A percentile compares a stretch with the other conserved stretches of the same genome.
phyloP scores from a whole-genome alignment of 64 coral and sea anemone species.

The Stylophora pistillata region DNA sequence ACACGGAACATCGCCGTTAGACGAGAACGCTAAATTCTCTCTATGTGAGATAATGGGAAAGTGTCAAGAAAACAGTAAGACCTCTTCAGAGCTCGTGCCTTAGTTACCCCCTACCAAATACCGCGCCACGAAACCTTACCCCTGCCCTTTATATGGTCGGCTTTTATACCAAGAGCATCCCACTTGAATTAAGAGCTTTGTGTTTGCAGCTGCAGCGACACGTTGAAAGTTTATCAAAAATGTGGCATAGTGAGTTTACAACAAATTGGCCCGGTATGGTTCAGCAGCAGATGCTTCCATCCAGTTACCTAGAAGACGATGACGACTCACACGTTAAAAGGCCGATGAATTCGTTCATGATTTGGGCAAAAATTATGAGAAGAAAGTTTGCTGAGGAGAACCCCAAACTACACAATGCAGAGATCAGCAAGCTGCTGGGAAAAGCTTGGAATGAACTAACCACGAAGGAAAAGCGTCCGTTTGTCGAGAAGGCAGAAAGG shows the following conservation, averaged over 20 bases:
- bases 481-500: slow-evolving; percentile 97
- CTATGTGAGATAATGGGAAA: slow-evolving; percentile 40
- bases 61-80: slow-evolving; percentile 45
- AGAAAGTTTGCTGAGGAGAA: slow-evolving; percentile 99
- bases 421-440: slow-evolving; percentile 94
- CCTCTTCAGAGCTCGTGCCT: slow-evolving; percentile 48
- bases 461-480: slow-evolving; percentile 96
- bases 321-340: slow-evolving; percentile 96
- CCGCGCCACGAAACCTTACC: slow-evolving; percentile 26
- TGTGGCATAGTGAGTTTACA: slow-evolving; percentile 55
- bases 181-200: slow-evolving; percentile 17
- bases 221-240: slow-evolving; percentile 27
- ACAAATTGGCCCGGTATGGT: slow-evolving; percentile 57
- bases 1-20: not conserved
- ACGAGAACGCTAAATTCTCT: slow-evolving; percentile 46
- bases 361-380: slow-evolving; percentile 99
- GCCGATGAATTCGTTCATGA: slow-evolving; percentile 99
- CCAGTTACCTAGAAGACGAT: slow-evolving; percentile 73
- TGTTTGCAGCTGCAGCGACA: slow-evolving; percentile 13
- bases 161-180: not conserved
- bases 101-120: slow-evolving; percentile 39
- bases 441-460: slow-evolving; percentile 99
- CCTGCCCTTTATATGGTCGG: not conserved
- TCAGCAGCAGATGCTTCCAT: slow-evolving; percentile 27
- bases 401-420: slow-evolving; percentile 96